Percentiles rank a stretch among this genome's conserved stretches.
Conservation (phyloP, 2,888 invertebrate genomes). For the Dynastes tityus region DNA sequence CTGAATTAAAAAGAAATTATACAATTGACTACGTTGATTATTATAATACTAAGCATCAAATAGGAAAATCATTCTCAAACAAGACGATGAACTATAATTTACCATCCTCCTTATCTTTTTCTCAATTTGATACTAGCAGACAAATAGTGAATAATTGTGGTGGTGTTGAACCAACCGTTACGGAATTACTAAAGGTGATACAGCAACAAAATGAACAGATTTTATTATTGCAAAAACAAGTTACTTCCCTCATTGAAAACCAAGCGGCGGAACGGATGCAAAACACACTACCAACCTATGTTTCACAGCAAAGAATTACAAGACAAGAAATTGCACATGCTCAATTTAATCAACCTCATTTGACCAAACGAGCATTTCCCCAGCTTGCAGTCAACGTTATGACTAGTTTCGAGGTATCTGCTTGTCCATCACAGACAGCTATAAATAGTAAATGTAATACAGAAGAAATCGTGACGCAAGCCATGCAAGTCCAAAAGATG, state of each 20-base stretch:
- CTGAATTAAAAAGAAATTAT: background rate
- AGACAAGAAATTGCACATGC: conserved; percentile 50
- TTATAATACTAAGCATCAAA: background rate
- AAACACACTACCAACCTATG: conserved; percentile 59
- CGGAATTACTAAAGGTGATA: conserved; percentile 78
- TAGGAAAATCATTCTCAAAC: background rate
- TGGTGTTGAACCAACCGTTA: conserved; percentile 73
- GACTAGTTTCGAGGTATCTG: conserved; percentile 80
- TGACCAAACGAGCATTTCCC: conserved; percentile 68
- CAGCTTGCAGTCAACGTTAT: conserved; percentile 81
- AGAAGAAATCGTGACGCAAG: conserved; percentile 53
- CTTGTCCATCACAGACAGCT: conserved; percentile 58
- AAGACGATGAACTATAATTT: background rate
- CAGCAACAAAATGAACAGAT: conserved; percentile 80
- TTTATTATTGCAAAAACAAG: conserved; percentile 77
- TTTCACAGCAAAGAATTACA: conserved; percentile 35
- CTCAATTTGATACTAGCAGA: background rate
- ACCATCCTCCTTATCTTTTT: background rate
- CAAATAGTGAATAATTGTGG: background rate
- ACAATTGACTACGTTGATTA: background rate
- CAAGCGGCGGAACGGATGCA: conserved; percentile 58
- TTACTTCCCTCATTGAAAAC: conserved; percentile 73
- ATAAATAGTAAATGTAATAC: conserved; percentile 43
- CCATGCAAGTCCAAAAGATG: conserved; percentile 63
- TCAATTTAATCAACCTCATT: conserved; percentile 41